phyloP scores from a whole-genome alignment of 2,888 invertebrate genomes.

The Leucophenga montana region DNA sequence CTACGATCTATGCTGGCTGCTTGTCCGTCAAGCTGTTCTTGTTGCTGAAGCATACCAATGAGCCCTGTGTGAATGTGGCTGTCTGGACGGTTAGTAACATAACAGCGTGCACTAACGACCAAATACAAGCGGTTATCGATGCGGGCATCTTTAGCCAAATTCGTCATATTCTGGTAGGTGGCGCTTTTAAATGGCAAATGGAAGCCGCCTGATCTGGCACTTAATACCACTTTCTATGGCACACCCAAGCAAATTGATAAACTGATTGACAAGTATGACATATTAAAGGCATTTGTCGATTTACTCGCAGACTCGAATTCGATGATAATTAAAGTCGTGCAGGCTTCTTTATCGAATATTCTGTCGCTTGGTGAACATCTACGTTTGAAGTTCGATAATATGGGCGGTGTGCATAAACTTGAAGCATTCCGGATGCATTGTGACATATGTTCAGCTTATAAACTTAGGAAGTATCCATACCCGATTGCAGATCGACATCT shows the following conservation, averaged over 20 bases:
- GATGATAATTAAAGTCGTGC: too few species aligned
- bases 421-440: too few species aligned
- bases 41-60: conserved; percentile 78
- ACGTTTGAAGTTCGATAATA: too few species aligned
- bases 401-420: too few species aligned
- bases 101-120: conserved; percentile 88
- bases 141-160: conserved; percentile 74
- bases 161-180: conserved; percentile 67
- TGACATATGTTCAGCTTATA: too few species aligned
- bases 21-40: conserved; percentile 78
- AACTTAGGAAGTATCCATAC: too few species aligned
- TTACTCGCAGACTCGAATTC: too few species aligned
- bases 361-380: too few species aligned
- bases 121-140: conserved; percentile 87
- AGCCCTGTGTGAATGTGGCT: conserved; percentile 73
- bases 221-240: conserved; percentile 92
- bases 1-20: conserved; percentile 84
- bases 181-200: conserved; percentile 87
- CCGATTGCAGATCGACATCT: too few species aligned
- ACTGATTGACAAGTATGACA: conserved; percentile 79
- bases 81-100: conserved; percentile 95
- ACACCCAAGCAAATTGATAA: conserved; percentile 81
- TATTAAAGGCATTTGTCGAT: conserved; percentile 84
- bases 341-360: too few species aligned
- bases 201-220: conserved; percentile 97